Percentiles rank a stretch among this genome's conserved stretches.
These are phyloP conservation scores for Crax fasciolata DNA, from an alignment of 2,797 vertebrate genomes.

Conservation along the genomic window DNA sequence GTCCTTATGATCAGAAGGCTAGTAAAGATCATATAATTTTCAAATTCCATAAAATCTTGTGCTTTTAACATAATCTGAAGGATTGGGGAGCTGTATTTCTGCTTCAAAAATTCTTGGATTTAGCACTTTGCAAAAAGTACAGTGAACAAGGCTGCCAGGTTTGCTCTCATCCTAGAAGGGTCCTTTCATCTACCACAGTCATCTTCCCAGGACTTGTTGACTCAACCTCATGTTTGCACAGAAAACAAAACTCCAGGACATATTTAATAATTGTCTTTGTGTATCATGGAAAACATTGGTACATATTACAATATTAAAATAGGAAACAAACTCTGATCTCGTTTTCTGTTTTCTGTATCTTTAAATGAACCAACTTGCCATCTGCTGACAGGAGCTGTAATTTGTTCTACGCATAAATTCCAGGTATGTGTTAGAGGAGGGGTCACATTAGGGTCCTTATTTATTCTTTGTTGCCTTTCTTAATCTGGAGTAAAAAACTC, in stretches of 20 bases:
- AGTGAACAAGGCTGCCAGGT: background rate
- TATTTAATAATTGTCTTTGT: background rate
- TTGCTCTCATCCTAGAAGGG: background rate
- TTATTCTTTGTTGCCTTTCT: background rate
- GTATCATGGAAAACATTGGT: background rate
- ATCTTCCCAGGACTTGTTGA: background rate
- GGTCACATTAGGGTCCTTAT: background rate
- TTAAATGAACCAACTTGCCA: background rate
- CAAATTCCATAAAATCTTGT: background rate
- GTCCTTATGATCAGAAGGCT: background rate
- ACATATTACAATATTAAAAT: background rate
- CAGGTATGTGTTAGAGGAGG: background rate
- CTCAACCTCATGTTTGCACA: background rate
- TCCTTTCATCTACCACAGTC: background rate
- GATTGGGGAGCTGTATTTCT: background rate
- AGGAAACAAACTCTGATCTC: background rate
- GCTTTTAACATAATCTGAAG: background rate
- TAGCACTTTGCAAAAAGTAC: background rate
- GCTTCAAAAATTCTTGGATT: background rate
- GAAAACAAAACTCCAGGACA: background rate
- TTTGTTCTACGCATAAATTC: background rate
- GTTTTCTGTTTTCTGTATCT: background rate
- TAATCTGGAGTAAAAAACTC: background rate
- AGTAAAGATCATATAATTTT: background rate
- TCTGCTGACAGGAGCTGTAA: background rate